Evolutionary conservation across 2,797 vertebrate genomes (phyloP), one percentile per base, ranked within the genome.

Genomic region (Macrochelys suwanniensis): DNA sequence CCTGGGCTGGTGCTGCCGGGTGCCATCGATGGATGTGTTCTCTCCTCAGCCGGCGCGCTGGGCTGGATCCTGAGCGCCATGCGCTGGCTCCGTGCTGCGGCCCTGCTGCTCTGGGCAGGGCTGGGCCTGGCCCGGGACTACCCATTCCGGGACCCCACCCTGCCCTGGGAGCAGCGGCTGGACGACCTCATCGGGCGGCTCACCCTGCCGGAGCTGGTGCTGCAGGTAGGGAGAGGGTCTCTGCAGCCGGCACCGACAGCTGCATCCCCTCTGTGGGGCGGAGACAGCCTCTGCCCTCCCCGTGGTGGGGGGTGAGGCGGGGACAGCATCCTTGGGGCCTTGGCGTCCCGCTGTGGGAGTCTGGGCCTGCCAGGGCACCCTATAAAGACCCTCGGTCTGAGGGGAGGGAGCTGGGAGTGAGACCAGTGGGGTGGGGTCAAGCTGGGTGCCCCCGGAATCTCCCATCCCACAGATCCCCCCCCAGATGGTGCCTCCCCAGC

Each of bases 81-180:
- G 83, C 28, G 82, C 42, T 79, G 45, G n/a, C 50, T 89, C 21
- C 6, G 21, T 3, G 6, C 89, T 1, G 28, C 21, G 3, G 57
- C 37, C 28, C 33, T 86, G 49, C n/a, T 97, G 80, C 85, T 97
- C 76, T 78, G 84, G 57, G 77, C 79, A 17, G 68, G 23, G 51
- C 85, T 91, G 77, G 33, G 77, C 77, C 1, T 79, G 3, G 79
- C 87, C 1, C 51, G 87, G 82, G 91, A 93, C 10, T 94, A 90
- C 83, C 96, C 96, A 11, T 96, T 96, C 87, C 81, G 82, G 95
- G 91, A 98, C 92, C 97, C 97, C 17, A 61, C 96, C 1, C 93
- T 98, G 71, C 85, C 97, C 31, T 98, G 98, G 98, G 88, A 96
- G 8, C 93, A 92, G 16, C 97, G 97, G 15, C 94, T 98, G 57